Percentiles rank a stretch among this genome's conserved stretches.
Conservation (phyloP, 2,113 vertebrate genomes). For the Hyperopisus bebe region DNA sequence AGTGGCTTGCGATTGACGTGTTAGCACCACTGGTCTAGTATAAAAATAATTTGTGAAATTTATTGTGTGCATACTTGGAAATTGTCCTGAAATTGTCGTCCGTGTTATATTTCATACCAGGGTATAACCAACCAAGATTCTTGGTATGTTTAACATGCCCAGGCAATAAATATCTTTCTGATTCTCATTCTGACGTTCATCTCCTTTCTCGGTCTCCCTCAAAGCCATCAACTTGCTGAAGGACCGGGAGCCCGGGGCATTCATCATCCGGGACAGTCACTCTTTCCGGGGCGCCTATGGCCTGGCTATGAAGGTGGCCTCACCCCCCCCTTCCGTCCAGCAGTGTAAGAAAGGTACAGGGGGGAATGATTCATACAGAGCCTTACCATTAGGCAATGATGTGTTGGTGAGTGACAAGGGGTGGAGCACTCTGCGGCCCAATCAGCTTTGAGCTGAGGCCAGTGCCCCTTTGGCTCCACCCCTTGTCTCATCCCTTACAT, state of each 20-base stretch:
- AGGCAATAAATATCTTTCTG: not conserved
- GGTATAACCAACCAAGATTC: not conserved
- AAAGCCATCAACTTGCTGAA: slow-evolving; percentile 84
- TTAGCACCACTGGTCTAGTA: not conserved
- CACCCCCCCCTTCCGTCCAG: slow-evolving; percentile 82
- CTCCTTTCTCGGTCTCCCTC: not conserved
- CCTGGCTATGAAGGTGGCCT: slow-evolving; percentile 94
- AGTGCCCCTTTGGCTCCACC: not conserved
- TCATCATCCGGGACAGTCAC: slow-evolving; percentile 93
- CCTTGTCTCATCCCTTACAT: not conserved
- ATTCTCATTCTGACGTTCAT: not conserved
- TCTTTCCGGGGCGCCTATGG: slow-evolving; percentile 95
- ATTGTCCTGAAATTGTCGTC: not conserved
- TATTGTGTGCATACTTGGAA: not conserved
- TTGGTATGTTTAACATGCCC: not conserved
- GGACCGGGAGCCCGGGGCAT: slow-evolving; percentile 88
- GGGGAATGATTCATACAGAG: not conserved
- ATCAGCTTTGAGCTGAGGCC: not conserved
- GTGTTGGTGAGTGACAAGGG: not conserved
- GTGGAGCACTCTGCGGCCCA: not conserved
- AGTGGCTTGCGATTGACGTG: not conserved
- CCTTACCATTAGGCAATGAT: not conserved
- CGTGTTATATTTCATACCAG: not conserved
- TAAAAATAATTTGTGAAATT: not conserved
- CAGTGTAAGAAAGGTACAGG: slow-evolving; percentile 86